Evolutionary conservation across 2,797 vertebrate species (phyloP).

Genomic region (Capromys pilorides): DNA sequence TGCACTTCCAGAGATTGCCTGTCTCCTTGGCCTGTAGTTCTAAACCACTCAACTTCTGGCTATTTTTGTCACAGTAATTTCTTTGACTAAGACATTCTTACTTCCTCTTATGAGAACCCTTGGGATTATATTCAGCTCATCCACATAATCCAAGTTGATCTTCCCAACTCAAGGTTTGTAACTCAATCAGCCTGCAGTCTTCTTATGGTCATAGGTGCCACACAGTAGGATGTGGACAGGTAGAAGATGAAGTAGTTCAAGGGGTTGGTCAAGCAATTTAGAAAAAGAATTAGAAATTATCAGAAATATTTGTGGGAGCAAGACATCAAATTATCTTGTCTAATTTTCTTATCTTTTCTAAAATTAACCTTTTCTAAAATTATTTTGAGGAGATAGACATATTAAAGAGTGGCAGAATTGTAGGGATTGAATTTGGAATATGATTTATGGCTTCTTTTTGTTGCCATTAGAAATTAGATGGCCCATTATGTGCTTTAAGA

Average conservation of each 20-base stretch:
- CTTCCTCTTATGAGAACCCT: background rate
- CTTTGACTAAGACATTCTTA: background rate
- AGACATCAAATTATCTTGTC: slow-evolving; percentile 11
- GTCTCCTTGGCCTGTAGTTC: background rate
- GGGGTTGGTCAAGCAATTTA: background rate
- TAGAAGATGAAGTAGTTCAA: background rate
- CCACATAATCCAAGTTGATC: slow-evolving; percentile 28
- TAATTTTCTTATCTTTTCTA: slow-evolving; percentile 21
- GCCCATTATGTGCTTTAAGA: background rate
- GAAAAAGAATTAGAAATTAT: background rate
- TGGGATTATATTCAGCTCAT: background rate
- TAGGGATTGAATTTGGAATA: slow-evolving; percentile 12
- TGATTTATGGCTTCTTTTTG: slow-evolving; percentile 2
- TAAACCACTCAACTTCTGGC: background rate
- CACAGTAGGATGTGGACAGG: background rate
- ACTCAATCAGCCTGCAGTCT: background rate
- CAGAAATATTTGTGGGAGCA: background rate
- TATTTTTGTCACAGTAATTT: background rate
- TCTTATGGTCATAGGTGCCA: slow-evolving; percentile 11
- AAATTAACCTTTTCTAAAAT: slow-evolving; percentile 32
- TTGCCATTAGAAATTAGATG: background rate
- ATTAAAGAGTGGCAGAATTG: background rate
- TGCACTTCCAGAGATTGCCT: background rate
- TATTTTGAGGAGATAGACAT: slow-evolving; percentile 4
- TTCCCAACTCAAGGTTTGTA: background rate